Percentiles rank a stretch among this genome's conserved stretches.
Conservation (phyloP, 2,888 invertebrate genomes). For the Hyposoter didymator region DNA sequence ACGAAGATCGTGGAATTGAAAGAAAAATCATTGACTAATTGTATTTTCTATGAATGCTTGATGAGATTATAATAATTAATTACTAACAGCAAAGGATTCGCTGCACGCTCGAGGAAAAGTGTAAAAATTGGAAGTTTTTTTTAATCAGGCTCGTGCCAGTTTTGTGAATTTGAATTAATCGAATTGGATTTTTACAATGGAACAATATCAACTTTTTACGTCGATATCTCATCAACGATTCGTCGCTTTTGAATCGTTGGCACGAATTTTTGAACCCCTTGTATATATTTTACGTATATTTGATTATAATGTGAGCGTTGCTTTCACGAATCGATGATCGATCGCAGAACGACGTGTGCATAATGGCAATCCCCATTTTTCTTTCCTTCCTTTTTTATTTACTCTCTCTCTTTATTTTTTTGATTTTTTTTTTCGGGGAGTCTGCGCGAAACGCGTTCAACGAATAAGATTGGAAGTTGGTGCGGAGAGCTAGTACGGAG, state of each 20-base stretch:
- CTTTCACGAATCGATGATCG: conserved; percentile 76
- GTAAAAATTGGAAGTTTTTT: too few relatives aligned
- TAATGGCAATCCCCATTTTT: conserved; percentile 71
- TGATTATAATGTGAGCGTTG: conserved; percentile 72
- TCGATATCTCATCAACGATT: neutral
- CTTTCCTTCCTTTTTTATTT: neutral
- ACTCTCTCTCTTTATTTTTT: neutral
- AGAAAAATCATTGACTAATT: neutral
- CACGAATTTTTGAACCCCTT: neutral
- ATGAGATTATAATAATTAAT: neutral
- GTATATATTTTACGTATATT: conserved; percentile 61
- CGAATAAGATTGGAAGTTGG: conserved; percentile 56
- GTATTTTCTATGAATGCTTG: neutral
- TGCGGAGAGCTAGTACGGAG: conserved; percentile 1
- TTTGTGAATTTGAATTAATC: too few relatives aligned
- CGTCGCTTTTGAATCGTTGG: neutral
- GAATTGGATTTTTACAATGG: too few relatives aligned
- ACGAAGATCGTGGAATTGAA: neutral
- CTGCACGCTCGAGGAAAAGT: too few relatives aligned
- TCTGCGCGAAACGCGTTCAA: conserved; percentile 42
- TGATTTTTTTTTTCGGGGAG: conserved; percentile 37
- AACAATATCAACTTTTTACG: neutral
- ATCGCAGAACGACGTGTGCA: conserved; percentile 73
- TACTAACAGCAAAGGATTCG: too few relatives aligned
- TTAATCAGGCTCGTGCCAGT: too few relatives aligned